phyloP scores from a whole-genome alignment of 2,113 vertebrate species.

The Microcebus ravelobensis region DNA sequence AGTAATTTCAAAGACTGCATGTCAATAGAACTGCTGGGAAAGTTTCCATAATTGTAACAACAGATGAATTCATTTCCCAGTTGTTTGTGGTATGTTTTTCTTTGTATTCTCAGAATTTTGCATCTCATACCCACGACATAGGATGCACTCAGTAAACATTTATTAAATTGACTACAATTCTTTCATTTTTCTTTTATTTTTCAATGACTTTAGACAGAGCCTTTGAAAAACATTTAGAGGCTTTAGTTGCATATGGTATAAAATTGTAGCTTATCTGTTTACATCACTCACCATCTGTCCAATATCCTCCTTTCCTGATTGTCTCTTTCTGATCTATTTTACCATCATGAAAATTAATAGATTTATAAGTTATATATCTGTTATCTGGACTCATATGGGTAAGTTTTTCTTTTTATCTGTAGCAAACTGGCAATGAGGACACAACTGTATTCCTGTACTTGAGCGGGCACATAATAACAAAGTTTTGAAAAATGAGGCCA shows the following conservation, averaged over 20 bases:
- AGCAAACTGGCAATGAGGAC: conserved; percentile 7
- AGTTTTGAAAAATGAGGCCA: conserved; percentile 52
- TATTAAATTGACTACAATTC: neutral
- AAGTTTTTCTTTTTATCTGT: conserved; percentile 34
- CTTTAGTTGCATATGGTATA: neutral
- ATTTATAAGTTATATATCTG: conserved; percentile 48
- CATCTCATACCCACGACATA: neutral
- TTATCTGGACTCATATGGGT: conserved; percentile 25
- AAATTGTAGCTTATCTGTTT: neutral
- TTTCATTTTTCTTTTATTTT: conserved; percentile 19
- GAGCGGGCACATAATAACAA: neutral
- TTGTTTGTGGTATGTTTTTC: neutral
- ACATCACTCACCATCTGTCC: neutral
- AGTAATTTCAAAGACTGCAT: conserved; percentile 15
- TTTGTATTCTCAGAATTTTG: conserved; percentile 15
- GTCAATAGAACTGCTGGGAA: neutral
- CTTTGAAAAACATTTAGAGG: neutral
- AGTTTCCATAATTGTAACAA: neutral
- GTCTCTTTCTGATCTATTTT: conserved; percentile 50
- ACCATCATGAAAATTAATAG: conserved; percentile 40
- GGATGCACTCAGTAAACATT: neutral
- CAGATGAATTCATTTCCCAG: neutral
- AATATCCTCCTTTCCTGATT: neutral
- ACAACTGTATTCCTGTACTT: conserved; percentile 12
- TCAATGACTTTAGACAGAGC: neutral